phyloP scores from a whole-genome alignment of 2,113 vertebrate genomes.

The Seriola quinqueradiata region DNA sequence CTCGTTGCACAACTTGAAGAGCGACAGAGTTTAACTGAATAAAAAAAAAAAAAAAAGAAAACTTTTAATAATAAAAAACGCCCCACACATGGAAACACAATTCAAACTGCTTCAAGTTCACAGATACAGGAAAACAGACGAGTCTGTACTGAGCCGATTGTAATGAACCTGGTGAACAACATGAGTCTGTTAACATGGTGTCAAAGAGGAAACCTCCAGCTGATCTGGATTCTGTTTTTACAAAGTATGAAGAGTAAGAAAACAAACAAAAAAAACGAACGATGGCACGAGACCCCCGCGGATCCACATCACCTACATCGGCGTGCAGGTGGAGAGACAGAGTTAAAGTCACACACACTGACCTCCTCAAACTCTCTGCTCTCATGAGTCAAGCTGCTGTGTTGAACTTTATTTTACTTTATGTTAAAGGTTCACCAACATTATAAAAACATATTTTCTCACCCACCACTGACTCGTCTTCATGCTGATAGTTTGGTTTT shows the following conservation, averaged over 20 bases:
- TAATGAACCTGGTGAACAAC: constrained; percentile 14
- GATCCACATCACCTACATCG: background rate
- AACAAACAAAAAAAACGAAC: background rate
- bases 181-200: background rate
- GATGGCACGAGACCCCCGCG: background rate
- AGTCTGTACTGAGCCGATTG: constrained; percentile 1
- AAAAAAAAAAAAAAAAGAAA: background rate
- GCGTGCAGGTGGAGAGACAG: background rate
- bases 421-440: no score
- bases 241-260: background rate
- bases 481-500: background rate
- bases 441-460: background rate
- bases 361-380: no score
- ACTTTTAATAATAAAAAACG: constrained; percentile 38
- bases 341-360: background rate
- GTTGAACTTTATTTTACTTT: no score
- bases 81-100: constrained; percentile 26
- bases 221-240: background rate
- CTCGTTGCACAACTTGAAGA: background rate
- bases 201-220: background rate
- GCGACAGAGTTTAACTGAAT: constrained; percentile 16
- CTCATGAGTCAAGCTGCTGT: no score
- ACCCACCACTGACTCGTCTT: background rate
- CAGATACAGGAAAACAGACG: constrained; percentile 32
- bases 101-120: constrained; percentile 29